Evolutionary conservation across 1,140 invertebrate genomes (phyloP).

Genomic region (Rhynchophorus ferrugineus): DNA sequence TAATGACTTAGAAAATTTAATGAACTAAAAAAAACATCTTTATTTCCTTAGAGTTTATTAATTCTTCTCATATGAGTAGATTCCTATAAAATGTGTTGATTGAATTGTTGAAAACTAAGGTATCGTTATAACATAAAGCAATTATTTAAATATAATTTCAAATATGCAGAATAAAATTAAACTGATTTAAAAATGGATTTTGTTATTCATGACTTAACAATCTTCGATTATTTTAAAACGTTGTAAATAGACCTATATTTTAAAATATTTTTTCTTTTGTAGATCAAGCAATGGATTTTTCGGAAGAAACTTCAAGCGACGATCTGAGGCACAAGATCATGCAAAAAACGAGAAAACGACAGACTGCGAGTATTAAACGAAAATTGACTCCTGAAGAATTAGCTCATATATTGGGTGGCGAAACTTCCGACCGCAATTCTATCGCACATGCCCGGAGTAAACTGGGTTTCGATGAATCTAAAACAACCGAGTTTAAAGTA

Average conservation of each 20-base stretch:
- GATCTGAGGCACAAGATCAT: conserved; percentile 26
- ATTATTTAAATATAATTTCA: no score
- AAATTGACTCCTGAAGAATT: conserved; percentile 13
- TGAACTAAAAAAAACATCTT: no score
- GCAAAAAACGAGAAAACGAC: conserved; percentile 10
- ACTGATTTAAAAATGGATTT: not conserved
- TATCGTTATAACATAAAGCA: no score
- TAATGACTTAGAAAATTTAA: no score
- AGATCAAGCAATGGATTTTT: not conserved
- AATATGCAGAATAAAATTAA: no score
- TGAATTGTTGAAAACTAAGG: no score
- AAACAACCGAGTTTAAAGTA: conserved; percentile 1
- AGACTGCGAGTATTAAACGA: conserved; percentile 13
- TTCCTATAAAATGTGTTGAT: no score
- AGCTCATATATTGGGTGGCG: conserved; percentile 7
- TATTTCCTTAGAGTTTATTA: no score
- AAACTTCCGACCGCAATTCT: not conserved
- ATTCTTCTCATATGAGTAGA: no score
- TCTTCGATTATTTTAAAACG: not conserved
- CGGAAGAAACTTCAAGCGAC: conserved; percentile 1
- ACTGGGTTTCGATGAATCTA: not conserved
- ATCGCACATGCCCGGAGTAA: not conserved
- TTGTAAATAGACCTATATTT: not conserved
- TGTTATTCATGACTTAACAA: not conserved
- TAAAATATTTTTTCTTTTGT: not conserved